Percentiles rank a stretch among this genome's conserved stretches.
Conservation (phyloP, 2,888 invertebrate species). For the Notodromas monacha region DNA sequence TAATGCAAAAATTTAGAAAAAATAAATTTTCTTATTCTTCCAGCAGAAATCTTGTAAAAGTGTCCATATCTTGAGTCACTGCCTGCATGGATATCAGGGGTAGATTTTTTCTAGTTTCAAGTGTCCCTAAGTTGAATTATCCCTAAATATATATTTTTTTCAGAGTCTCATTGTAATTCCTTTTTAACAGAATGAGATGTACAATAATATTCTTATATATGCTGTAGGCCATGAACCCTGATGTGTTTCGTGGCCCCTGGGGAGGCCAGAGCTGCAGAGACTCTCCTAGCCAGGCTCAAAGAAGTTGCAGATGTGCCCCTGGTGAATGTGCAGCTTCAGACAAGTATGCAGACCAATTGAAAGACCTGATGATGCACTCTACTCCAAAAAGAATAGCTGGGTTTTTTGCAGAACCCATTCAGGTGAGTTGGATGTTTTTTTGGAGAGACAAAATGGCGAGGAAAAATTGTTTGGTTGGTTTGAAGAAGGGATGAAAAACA, state of each 20-base stretch:
- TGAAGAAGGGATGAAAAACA: no score
- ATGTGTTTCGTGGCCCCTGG: conserved; percentile 65
- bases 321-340: conserved; percentile 33
- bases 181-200: no score
- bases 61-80: no score
- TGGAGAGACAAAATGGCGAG: neutral
- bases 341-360: conserved; percentile 46
- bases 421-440: conserved; percentile 19
- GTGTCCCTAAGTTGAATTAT: no score
- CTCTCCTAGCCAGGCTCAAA: conserved; percentile 32
- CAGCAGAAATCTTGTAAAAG: no score
- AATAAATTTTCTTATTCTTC: no score
- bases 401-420: conserved; percentile 77
- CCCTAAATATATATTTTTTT: no score
- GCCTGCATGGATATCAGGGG: no score
- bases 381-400: conserved; percentile 51
- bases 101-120: no score
- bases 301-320: conserved; percentile 29
- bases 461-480: conserved; percentile 1
- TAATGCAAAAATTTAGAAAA: no score
- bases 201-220: conserved; percentile 8
- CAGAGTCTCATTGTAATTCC: no score
- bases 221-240: conserved; percentile 49
- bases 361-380: conserved; percentile 39
- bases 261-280: conserved; percentile 62